These are phyloP conservation scores for Oryctes rhinoceros DNA, from an alignment of 1,140 invertebrate species.

Conservation along the genomic window DNA sequence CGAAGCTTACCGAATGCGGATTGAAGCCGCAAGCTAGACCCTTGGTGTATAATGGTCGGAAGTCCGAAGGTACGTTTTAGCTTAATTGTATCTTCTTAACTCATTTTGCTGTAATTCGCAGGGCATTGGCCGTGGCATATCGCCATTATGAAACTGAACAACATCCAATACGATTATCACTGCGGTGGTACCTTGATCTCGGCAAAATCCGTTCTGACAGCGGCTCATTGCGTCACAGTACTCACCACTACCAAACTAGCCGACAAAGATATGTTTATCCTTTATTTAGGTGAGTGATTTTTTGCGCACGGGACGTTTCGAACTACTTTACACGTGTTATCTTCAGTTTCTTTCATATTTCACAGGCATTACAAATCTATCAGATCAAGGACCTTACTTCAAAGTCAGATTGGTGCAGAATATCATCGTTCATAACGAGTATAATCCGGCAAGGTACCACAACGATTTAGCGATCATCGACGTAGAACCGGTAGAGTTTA, in stretches of 20 bases:
- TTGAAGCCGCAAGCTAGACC: constrained; percentile 32
- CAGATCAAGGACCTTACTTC: constrained; percentile 9
- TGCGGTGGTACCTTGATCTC: constrained; percentile 67
- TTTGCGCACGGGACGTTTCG: not conserved
- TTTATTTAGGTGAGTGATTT: constrained; percentile 34
- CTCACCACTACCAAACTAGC: constrained; percentile 14
- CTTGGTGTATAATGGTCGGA: constrained; percentile 39
- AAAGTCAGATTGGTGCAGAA: not conserved
- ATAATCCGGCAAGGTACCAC: constrained; percentile 40
- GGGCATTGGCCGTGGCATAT: constrained; percentile 43
- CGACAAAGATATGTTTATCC: constrained; percentile 34
- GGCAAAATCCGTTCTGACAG: constrained; percentile 64
- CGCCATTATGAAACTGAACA: constrained; percentile 39
- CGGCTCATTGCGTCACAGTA: constrained; percentile 67
- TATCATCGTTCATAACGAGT: constrained; percentile 44
- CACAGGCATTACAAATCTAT: not conserved
- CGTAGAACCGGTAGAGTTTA: constrained; percentile 60
- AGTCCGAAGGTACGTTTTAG: not conserved
- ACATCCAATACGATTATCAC: constrained; percentile 55
- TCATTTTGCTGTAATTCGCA: not conserved
- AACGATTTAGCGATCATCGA: constrained; percentile 63
- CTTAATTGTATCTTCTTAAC: too few species aligned
- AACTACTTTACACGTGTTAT: not conserved
- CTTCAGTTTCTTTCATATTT: not conserved
- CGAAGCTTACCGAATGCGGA: constrained; percentile 18